Evolutionary conservation across 2,113 vertebrate species (phyloP), one percentile per base, ranked within the genome.

Genomic region (Thermophis baileyi): DNA sequence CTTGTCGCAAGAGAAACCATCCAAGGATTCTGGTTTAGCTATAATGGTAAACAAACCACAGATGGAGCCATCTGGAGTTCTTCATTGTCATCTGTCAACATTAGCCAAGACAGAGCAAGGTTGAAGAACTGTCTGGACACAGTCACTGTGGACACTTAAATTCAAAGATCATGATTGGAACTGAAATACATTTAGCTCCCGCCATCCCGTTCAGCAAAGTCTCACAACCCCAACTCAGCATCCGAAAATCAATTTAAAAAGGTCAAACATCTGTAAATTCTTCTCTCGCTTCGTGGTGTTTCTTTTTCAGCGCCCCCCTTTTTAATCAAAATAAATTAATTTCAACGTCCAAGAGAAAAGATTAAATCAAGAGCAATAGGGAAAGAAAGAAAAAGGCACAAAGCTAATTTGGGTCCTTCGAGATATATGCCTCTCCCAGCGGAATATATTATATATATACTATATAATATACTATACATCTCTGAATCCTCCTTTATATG

Each of bases 311-410:
- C 95, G 93, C 94, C 53, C 95, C 95, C 85, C 88, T 88, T 50
- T 85, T 96, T 94, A 27, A 95, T 96, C 30, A n/a, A 94, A 95
- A 93, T 90, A 91, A 95, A 97, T 95, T 96, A 22, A 35, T 50
- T 63, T 49, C 20, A n/a, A 10, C 12, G 24, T 24, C 53, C 40
- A 87, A 40, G 30, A 51, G 55, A 88, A 25, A 30, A 40, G 3
- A 96, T 95, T 94, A 93, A 93, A 96, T 96, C 95, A 91, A 93
- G 97, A 93, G 55, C 44, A 49, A 90, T 49, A 46, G 57, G 8
- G 55, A 55, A 7, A 55, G 22, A 96, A 96, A 97, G n/a, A 97
- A 97, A 74, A 97, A 94, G 35, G 94, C 96, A 95, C 92, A 96
- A 92, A 96, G 97, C 97, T 93, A 97, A 88, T 53, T 35, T 88